Conservation (phyloP, 2,113 vertebrate genomes). For the Mirza zaza region DNA sequence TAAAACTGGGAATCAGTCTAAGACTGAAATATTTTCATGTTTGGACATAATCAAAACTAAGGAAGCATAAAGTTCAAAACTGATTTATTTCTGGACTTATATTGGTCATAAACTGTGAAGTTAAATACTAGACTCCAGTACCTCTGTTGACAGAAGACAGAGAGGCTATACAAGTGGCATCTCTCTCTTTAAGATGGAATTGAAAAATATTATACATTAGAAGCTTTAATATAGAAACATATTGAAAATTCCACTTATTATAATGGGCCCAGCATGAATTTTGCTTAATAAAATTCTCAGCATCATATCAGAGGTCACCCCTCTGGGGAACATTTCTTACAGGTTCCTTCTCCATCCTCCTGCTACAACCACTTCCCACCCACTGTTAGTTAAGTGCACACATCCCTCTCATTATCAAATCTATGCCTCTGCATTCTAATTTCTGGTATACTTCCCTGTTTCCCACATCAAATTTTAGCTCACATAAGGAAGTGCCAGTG, state of each 20-base stretch:
- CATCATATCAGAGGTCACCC: background rate
- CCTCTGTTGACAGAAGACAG: background rate
- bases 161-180: background rate
- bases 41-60: background rate
- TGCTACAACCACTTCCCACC: background rate
- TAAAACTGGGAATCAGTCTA: background rate
- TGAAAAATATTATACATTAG: background rate
- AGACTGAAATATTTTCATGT: background rate
- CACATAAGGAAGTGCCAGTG: background rate
- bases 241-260: background rate
- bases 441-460: background rate
- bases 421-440: background rate
- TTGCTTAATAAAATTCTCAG: conserved; percentile 15
- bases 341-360: accelerated
- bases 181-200: background rate
- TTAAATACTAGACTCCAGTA: background rate
- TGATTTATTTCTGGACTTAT: background rate
- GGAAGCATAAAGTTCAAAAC: background rate
- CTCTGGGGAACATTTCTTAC: background rate
- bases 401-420: background rate
- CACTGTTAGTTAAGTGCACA: background rate
- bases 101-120: background rate
- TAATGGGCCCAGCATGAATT: background rate
- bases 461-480: background rate
- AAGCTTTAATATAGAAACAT: background rate